Percentiles rank a stretch among this genome's conserved stretches.
These are phyloP conservation scores for Phrixothrix hirtus DNA, from an alignment of 2,888 invertebrate species.

Conservation along the genomic window DNA sequence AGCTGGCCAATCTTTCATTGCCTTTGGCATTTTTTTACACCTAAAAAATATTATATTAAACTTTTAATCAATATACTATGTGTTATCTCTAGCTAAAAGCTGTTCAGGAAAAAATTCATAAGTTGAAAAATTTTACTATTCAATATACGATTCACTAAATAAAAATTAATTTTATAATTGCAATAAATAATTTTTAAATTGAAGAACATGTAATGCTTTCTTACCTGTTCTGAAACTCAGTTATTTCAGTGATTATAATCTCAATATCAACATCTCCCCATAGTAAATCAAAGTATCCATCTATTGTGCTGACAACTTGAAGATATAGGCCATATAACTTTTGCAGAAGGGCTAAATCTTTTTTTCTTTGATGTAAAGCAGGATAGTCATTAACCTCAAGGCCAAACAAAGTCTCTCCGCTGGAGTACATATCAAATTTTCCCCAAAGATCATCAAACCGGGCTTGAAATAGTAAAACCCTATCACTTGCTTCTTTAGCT, in stretches of 20 bases:
- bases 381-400: constrained; percentile 84
- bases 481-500: constrained; percentile 85
- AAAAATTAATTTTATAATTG: too few relatives aligned
- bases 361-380: constrained; percentile 74
- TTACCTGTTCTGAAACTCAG: constrained; percentile 81
- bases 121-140: too few relatives aligned
- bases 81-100: too few relatives aligned
- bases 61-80: too few relatives aligned
- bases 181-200: background rate
- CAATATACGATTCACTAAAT: too few relatives aligned
- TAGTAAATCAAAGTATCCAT: constrained; percentile 81
- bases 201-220: too few relatives aligned
- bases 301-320: constrained; percentile 82
- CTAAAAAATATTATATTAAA: constrained; percentile 56
- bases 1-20: constrained; percentile 87
- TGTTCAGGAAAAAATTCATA: too few relatives aligned
- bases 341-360: constrained; percentile 81
- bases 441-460: constrained; percentile 83
- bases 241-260: constrained; percentile 74
- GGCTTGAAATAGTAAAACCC: constrained; percentile 74
- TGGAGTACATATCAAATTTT: constrained; percentile 79
- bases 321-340: constrained; percentile 80
- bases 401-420: constrained; percentile 84
- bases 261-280: constrained; percentile 87
- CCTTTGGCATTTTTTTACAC: constrained; percentile 81